Percentiles rank a stretch among this genome's conserved stretches.
These are phyloP conservation scores for Phenganax marumi DNA, from an alignment of 92 coral and sea anemone genomes.

Conservation along the genomic window DNA sequence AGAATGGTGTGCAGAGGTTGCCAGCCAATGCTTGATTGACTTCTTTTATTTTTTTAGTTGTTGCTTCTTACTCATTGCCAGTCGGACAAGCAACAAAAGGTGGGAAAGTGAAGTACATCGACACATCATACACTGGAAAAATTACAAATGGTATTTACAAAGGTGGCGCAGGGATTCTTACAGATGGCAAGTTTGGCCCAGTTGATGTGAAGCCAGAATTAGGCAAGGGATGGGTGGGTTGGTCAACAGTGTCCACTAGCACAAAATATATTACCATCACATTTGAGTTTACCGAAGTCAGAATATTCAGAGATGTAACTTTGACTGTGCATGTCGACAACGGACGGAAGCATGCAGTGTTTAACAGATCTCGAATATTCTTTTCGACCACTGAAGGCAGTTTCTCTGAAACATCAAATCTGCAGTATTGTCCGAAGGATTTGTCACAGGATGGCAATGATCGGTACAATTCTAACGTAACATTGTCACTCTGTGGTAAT, in stretches of 20 bases:
- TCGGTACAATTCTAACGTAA: slow-evolving; percentile 54
- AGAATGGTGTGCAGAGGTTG: no score
- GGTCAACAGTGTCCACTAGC: neutral
- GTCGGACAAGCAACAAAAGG: slow-evolving; percentile 13
- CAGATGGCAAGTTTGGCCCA: slow-evolving; percentile 34
- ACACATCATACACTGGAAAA: slow-evolving; percentile 23
- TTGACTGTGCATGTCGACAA: slow-evolving; percentile 12
- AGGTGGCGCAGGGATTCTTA: slow-evolving; percentile 31
- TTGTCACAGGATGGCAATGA: neutral
- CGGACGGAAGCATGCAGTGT: neutral
- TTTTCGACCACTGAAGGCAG: neutral
- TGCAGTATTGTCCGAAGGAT: slow-evolving; percentile 33
- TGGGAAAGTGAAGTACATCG: neutral
- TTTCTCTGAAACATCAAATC: neutral
- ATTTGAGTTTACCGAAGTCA: slow-evolving; percentile 3
- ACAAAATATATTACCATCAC: slow-evolving; percentile 10
- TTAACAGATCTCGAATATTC: slow-evolving; percentile 12
- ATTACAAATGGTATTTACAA: neutral
- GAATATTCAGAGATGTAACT: neutral
- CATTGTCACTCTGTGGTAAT: slow-evolving; percentile 74
- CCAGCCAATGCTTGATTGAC: neutral
- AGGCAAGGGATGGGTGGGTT: slow-evolving; percentile 40
- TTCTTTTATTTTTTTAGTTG: neutral
- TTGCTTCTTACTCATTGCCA: slow-evolving; percentile 34
- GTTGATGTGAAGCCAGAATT: neutral